Evolutionary conservation across 2,113 vertebrate genomes (phyloP).

Genomic region (Bubo blakistoni): DNA sequence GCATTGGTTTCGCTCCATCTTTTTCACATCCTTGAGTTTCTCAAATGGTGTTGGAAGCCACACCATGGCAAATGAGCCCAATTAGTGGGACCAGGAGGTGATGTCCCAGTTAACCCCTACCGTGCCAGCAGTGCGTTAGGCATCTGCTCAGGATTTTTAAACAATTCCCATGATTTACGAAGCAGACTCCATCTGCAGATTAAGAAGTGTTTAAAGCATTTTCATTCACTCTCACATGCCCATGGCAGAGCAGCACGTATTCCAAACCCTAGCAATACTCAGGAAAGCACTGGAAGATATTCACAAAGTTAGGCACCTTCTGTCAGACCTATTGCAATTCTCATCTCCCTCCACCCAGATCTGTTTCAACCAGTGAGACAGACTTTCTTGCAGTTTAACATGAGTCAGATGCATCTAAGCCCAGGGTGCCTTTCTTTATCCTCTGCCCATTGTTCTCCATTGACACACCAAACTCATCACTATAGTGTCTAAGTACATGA

Average conservation of each 20-base stretch:
- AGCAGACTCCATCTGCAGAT: background rate
- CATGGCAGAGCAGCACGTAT: background rate
- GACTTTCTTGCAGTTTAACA: background rate
- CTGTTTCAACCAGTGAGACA: background rate
- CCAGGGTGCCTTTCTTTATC: background rate
- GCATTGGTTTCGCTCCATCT: constrained; percentile 52
- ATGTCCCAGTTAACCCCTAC: constrained; percentile 17
- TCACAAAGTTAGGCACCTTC: too few relatives aligned
- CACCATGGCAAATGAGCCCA: constrained; percentile 21
- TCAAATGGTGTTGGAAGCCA: constrained; percentile 23
- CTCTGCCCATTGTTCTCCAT: background rate
- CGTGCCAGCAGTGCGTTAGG: background rate
- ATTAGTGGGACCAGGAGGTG: constrained; percentile 15
- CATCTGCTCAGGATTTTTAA: background rate
- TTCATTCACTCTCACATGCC: background rate
- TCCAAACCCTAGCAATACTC: background rate
- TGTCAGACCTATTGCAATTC: background rate
- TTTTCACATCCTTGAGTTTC: constrained; percentile 43
- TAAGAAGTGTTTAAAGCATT: background rate
- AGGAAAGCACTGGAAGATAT: background rate
- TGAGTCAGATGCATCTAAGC: background rate
- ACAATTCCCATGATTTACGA: background rate
- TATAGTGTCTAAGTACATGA: background rate
- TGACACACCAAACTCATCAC: background rate
- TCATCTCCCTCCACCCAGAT: background rate